These are phyloP conservation scores for Taeniopygia guttata DNA, from an alignment of 2,797 vertebrate species.

Conservation along the genomic window DNA sequence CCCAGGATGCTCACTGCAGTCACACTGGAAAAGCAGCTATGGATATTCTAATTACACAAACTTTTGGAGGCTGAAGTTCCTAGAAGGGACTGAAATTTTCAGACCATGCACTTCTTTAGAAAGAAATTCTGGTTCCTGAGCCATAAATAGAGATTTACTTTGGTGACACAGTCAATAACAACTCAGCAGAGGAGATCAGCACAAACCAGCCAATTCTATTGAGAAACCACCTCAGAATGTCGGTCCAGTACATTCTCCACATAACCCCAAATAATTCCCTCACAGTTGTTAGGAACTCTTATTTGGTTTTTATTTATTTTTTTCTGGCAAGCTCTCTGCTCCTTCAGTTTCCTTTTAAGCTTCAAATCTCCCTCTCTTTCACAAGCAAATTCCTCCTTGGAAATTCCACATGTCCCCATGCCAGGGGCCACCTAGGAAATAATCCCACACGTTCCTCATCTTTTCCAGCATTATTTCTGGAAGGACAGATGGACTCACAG, in stretches of 20 bases:
- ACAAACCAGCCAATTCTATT: not conserved
- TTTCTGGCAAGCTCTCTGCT: not conserved
- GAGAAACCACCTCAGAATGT: not conserved
- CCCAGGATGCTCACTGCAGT: not conserved
- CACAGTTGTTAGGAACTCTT: not conserved
- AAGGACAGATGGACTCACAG: not conserved
- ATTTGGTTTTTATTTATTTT: not conserved
- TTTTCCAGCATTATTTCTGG: not conserved
- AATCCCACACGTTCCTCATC: not conserved
- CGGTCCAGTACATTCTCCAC: not conserved
- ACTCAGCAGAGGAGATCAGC: not conserved
- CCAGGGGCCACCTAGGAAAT: not conserved
- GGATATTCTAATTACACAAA: not conserved
- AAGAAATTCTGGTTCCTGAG: not conserved
- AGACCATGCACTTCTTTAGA: not conserved
- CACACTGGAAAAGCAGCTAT: not conserved
- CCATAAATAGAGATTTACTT: not conserved
- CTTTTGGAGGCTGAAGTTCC: not conserved
- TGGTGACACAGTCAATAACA: not conserved
- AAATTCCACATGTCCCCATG: accelerated
- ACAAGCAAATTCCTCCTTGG: not conserved
- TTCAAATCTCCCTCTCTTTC: not conserved
- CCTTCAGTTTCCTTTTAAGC: not conserved
- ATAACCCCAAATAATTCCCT: not conserved
- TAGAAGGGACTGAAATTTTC: not conserved